These are phyloP conservation scores for Gadus chalcogrammus DNA, from an alignment of 2,113 vertebrate species.

Conservation along the genomic window DNA sequence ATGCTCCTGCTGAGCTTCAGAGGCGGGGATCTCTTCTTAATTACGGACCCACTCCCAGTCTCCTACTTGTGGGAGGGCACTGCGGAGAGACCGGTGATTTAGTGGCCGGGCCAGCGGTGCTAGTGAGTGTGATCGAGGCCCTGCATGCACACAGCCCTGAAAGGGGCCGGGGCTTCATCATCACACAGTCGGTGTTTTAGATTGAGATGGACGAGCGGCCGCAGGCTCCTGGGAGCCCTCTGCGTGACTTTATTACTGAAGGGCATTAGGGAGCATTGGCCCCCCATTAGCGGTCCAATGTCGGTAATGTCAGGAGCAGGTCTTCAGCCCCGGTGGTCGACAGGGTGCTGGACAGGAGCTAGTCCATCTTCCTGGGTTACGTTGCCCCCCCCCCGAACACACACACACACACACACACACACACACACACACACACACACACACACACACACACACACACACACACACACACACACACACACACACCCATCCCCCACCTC, in stretches of 20 bases:
- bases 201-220: slow-evolving; percentile 33
- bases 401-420: too few species aligned
- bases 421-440: too few species aligned
- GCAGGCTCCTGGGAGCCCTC: neutral
- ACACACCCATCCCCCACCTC: too few species aligned
- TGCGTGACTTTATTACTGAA: slow-evolving; percentile 11
- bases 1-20: neutral
- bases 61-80: slow-evolving; percentile 5
- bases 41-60: slow-evolving; percentile 15
- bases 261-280: slow-evolving; percentile 17
- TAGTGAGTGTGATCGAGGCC: slow-evolving; percentile 12
- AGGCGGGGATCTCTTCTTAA: slow-evolving; percentile 17
- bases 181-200: slow-evolving; percentile 5
- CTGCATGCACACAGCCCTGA: slow-evolving; percentile 3
- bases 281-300: slow-evolving; percentile 8
- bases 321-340: neutral
- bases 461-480: too few species aligned
- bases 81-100: slow-evolving; percentile 6
- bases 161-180: slow-evolving; percentile 1
- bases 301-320: slow-evolving; percentile 6
- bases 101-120: slow-evolving; percentile 5
- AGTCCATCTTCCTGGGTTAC: neutral
- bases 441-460: too few species aligned
- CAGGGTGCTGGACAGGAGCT: neutral
- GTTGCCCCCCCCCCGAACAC: too few species aligned